These are phyloP conservation scores for Diadophis punctatus DNA, from an alignment of 2,113 vertebrate genomes.

Conservation along the genomic window DNA sequence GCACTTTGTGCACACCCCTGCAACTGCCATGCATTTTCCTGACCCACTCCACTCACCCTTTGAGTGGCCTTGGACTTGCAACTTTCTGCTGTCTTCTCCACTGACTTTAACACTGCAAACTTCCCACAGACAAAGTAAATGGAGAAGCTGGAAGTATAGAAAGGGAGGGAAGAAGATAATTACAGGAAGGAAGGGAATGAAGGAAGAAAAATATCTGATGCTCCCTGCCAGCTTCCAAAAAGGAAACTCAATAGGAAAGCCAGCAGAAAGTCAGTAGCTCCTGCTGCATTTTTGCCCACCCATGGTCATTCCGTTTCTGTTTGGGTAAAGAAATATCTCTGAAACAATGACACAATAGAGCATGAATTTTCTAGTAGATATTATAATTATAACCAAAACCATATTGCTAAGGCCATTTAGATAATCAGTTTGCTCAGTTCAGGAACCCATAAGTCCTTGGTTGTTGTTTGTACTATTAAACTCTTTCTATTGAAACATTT, in stretches of 20 bases:
- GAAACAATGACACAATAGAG: neutral
- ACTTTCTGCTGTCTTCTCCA: neutral
- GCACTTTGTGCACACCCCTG: neutral
- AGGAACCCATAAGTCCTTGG: neutral
- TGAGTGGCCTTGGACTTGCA: neutral
- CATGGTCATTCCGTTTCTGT: neutral
- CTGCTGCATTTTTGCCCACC: neutral
- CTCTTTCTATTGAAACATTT: neutral
- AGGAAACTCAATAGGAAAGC: neutral
- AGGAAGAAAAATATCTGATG: neutral
- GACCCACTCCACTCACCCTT: neutral
- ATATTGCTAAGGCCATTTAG: neutral
- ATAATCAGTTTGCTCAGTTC: neutral
- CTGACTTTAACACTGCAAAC: neutral
- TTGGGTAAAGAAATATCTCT: neutral
- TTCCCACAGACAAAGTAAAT: neutral
- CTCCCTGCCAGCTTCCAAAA: neutral
- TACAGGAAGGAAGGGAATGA: neutral
- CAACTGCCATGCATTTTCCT: neutral
- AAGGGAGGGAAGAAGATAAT: neutral
- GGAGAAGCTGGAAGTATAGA: neutral
- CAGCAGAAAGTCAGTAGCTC: neutral
- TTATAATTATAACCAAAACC: neutral
- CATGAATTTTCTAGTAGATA: neutral
- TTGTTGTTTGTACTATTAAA: neutral